phyloP scores from a whole-genome alignment of 2,797 vertebrate species.

The Sebastes steindachneri region DNA sequence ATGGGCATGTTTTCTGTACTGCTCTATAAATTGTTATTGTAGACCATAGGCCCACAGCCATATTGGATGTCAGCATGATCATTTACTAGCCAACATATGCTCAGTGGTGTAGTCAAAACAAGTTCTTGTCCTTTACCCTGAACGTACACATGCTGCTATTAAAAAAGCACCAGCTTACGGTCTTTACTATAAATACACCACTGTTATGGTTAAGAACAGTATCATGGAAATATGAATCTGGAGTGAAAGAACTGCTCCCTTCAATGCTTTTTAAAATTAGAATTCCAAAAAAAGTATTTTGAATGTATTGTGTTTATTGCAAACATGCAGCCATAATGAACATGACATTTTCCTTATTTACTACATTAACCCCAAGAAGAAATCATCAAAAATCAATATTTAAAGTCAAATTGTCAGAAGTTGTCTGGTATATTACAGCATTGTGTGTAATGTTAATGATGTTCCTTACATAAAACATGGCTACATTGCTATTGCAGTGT shows the following conservation, averaged over 20 bases:
- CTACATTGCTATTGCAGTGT: neutral
- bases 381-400: conserved; percentile 5
- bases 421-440: neutral
- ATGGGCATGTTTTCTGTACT: conserved; percentile 27
- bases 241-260: neutral
- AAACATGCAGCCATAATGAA: neutral
- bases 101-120: neutral
- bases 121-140: neutral
- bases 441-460: conserved; percentile 1
- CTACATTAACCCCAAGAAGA: neutral
- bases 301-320: neutral
- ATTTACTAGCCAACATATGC: conserved; percentile 6
- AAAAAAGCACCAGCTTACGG: neutral
- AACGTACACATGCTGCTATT: neutral
- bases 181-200: neutral
- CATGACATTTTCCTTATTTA: neutral
- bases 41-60: neutral
- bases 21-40: conserved; percentile 42
- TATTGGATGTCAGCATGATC: conserved; percentile 30
- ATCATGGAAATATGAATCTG: neutral
- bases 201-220: neutral
- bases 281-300: neutral
- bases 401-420: neutral
- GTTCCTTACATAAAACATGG: neutral
- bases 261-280: neutral